Evolutionary conservation across 2,888 invertebrate species (phyloP).

Genomic region (Eueremaeus valkanovi): DNA sequence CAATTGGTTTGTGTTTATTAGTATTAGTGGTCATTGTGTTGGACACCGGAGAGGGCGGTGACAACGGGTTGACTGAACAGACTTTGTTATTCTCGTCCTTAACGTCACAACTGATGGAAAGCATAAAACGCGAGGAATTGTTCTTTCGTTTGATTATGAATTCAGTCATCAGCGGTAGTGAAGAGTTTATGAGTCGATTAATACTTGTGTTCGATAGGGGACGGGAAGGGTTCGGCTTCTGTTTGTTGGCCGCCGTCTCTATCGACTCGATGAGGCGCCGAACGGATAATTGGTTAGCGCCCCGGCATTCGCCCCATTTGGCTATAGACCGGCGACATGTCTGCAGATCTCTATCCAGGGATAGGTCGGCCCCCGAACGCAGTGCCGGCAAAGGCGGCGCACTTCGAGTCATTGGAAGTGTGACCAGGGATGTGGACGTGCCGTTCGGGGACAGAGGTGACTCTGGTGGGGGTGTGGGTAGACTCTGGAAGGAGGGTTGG

Average conservation of each 20-base stretch:
- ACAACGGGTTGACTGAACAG: background rate
- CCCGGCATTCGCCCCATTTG: constrained; percentile 41
- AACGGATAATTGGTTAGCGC: constrained; percentile 65
- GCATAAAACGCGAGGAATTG: background rate
- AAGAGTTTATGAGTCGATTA: constrained; percentile 4
- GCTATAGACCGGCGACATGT: constrained; percentile 32
- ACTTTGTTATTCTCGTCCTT: constrained; percentile 27
- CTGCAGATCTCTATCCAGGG: constrained; percentile 14
- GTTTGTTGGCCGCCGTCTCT: constrained; percentile 69
- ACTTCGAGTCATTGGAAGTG: too few species aligned
- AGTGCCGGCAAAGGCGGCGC: background rate
- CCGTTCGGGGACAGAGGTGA: background rate
- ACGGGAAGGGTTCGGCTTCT: constrained; percentile 28
- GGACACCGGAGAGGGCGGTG: background rate
- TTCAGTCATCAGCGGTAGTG: constrained; percentile 4
- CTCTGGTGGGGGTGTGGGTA: background rate
- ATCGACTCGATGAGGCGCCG: constrained; percentile 87
- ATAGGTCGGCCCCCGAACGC: background rate
- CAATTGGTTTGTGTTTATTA: constrained; percentile 11
- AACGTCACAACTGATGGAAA: constrained; percentile 7
- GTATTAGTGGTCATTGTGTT: background rate
- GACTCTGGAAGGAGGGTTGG: too few species aligned
- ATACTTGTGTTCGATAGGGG: constrained; percentile 22
- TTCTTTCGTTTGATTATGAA: constrained; percentile 24
- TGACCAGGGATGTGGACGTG: background rate